Evolutionary conservation across 1,140 invertebrate genomes (phyloP).

Genomic region (Orussus abietinus): DNA sequence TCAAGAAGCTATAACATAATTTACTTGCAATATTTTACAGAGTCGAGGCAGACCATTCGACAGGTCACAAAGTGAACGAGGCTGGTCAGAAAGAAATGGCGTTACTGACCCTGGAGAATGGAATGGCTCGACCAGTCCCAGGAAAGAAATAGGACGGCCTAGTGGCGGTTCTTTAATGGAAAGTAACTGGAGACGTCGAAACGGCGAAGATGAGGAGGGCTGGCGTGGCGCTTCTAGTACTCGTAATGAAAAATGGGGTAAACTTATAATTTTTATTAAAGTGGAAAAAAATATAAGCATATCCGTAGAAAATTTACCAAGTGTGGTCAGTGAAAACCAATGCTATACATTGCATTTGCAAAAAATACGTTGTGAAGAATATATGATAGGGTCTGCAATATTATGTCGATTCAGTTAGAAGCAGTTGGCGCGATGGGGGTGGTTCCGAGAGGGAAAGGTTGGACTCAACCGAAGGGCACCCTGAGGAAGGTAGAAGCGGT

Average conservation of each 20-base stretch:
- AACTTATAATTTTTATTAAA: no score
- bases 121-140: conserved; percentile 59
- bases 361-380: no score
- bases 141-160: conserved; percentile 57
- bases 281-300: no score
- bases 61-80: conserved; percentile 50
- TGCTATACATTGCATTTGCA: no score
- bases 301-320: no score
- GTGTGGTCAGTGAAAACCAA: no score
- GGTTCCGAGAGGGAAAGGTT: conserved; percentile 40
- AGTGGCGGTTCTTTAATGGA: conserved; percentile 55
- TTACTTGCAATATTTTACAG: conserved; percentile 21
- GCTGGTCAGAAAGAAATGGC: conserved; percentile 64
- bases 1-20: conserved; percentile 6
- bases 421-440: conserved; percentile 67
- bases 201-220: conserved; percentile 60
- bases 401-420: conserved; percentile 41
- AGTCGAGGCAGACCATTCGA: conserved; percentile 44
- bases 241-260: conserved; percentile 56
- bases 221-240: conserved; percentile 51
- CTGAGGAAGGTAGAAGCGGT: conserved; percentile 35
- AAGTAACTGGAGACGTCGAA: conserved; percentile 62
- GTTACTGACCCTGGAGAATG: conserved; percentile 58
- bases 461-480: conserved; percentile 39
- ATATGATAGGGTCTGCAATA: no score